Conservation (phyloP, 2,888 invertebrate genomes). For the Chymomyza caudatula region DNA sequence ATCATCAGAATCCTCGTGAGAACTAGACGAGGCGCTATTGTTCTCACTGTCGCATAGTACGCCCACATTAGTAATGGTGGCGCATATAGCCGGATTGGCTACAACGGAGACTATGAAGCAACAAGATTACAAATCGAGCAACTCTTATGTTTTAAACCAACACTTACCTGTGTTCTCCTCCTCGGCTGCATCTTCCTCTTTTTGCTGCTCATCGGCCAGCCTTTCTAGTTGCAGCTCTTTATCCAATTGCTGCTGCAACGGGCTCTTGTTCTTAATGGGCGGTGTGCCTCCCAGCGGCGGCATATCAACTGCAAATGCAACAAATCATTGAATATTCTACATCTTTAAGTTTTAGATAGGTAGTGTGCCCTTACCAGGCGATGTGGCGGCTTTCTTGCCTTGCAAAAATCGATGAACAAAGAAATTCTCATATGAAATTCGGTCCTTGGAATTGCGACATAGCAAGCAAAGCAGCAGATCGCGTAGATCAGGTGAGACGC, state of each 20-base stretch:
- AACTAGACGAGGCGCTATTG: conserved; percentile 80
- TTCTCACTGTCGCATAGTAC: conserved; percentile 79
- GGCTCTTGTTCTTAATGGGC: conserved; percentile 78
- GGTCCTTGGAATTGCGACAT: conserved; percentile 94
- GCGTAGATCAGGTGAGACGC: conserved; percentile 93
- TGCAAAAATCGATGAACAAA: conserved; percentile 95
- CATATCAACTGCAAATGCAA: conserved; percentile 71
- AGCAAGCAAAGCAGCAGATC: conserved; percentile 92
- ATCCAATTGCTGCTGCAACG: conserved; percentile 78
- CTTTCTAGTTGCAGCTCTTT: conserved; percentile 68
- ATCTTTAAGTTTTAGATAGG: neutral
- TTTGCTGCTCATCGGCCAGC: conserved; percentile 54
- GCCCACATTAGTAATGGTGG: conserved; percentile 81
- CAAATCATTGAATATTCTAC: conserved; percentile 4
- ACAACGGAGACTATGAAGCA: conserved; percentile 78
- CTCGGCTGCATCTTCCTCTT: conserved; percentile 58
- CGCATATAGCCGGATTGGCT: conserved; percentile 80
- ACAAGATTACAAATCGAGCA: neutral
- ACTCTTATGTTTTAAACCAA: neutral
- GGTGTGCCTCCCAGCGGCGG: conserved; percentile 74
- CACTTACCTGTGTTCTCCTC: conserved; percentile 70
- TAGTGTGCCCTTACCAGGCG: conserved; percentile 76
- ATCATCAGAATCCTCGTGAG: conserved; percentile 86
- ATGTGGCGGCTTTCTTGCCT: conserved; percentile 81
- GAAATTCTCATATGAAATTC: conserved; percentile 97